Conservation (phyloP, 2,113 vertebrate species). For the Argyrosomus japonicus region DNA sequence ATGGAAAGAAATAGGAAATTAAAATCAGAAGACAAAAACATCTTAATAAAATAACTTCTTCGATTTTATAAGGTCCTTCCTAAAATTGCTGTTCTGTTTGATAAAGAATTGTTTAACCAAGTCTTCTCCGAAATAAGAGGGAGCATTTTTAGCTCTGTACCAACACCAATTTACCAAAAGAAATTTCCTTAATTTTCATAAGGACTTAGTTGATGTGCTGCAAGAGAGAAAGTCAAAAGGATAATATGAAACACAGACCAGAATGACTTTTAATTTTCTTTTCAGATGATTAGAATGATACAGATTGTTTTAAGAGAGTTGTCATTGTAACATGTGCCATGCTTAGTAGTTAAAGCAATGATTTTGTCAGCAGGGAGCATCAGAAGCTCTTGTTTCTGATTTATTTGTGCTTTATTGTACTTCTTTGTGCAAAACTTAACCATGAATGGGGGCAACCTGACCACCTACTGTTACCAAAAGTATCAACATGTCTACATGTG, state of each 20-base stretch:
- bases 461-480: not conserved
- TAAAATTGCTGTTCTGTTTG: conserved; percentile 4
- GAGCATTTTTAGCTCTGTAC: not conserved
- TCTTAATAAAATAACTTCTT: conserved; percentile 35
- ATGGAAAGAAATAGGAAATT: not conserved
- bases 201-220: not conserved
- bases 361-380: not conserved
- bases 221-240: not conserved
- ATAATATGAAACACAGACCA: not conserved
- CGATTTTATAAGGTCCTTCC: not conserved
- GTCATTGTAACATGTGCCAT: not conserved
- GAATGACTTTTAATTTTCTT: not conserved
- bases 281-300: not conserved
- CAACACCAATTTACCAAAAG: too few species aligned
- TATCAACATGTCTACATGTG: not conserved
- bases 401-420: not conserved
- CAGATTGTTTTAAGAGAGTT: not conserved
- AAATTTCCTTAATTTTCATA: not conserved
- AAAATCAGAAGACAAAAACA: conserved; percentile 24
- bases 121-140: not conserved
- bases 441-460: not conserved
- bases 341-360: too few species aligned
- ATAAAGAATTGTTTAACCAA: conserved; percentile 17
- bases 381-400: not conserved
- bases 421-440: not conserved